phyloP scores from a whole-genome alignment of 2,888 invertebrate genomes.

The Gonocerus acuteangulatus region DNA sequence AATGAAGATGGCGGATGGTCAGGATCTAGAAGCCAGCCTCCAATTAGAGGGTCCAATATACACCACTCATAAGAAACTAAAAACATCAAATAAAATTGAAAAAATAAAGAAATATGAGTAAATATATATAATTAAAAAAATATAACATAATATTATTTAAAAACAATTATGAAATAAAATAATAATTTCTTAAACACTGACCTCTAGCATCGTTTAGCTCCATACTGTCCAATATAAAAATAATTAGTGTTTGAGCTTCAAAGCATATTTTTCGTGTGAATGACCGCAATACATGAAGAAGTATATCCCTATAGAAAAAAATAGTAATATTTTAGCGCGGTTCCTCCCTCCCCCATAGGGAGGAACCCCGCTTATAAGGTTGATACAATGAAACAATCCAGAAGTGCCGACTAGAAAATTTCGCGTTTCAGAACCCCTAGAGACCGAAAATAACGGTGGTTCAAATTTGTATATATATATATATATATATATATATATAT shows the following conservation, averaged over 20 bases:
- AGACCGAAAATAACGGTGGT: background rate
- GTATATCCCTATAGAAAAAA: conserved; percentile 17
- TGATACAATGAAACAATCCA: too few relatives aligned
- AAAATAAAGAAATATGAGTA: background rate
- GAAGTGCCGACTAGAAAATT: too few relatives aligned
- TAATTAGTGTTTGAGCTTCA: conserved; percentile 45
- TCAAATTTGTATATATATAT: background rate
- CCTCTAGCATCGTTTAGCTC: conserved; percentile 40
- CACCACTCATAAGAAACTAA: conserved; percentile 38
- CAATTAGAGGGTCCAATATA: conserved; percentile 43
- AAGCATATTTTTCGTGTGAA: conserved; percentile 43
- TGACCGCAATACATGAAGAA: conserved; percentile 35
- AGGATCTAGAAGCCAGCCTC: conserved; percentile 46
- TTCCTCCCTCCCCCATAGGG: too few relatives aligned
- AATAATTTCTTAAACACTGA: too few relatives aligned
- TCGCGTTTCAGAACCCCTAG: too few relatives aligned
- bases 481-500: conserved; percentile 2
- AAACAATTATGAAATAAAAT: too few relatives aligned
- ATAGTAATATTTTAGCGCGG: too few relatives aligned
- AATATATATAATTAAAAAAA: too few relatives aligned
- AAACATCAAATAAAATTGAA: conserved; percentile 8
- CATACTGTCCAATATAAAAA: conserved; percentile 42
- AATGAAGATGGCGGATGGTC: conserved; percentile 44
- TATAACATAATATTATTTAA: too few relatives aligned
- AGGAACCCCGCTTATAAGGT: too few relatives aligned